Conservation (phyloP, 2,113 vertebrate genomes). For the Rhinogobius similis region DNA sequence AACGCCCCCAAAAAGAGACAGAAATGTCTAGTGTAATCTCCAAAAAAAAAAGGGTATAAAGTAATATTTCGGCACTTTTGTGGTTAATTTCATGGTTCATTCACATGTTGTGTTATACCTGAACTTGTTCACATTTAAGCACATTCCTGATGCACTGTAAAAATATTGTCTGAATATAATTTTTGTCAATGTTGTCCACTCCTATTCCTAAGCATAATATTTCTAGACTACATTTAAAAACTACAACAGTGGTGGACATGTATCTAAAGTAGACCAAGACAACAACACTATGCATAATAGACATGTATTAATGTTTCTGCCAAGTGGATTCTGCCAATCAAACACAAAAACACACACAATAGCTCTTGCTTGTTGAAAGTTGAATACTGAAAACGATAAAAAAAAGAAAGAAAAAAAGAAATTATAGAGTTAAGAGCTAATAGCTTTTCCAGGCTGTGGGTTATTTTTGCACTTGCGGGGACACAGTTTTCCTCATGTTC, state of each 20-base stretch:
- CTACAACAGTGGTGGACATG: not conserved
- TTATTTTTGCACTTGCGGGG: slow-evolving; percentile 62
- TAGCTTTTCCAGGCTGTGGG: slow-evolving; percentile 68
- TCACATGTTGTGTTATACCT: no score
- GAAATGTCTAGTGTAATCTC: no score
- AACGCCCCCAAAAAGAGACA: no score
- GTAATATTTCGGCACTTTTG: no score
- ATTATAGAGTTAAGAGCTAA: slow-evolving; percentile 67
- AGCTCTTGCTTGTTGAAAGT: slow-evolving; percentile 29
- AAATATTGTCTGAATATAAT: no score
- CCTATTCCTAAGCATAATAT: not conserved
- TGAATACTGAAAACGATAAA: slow-evolving; percentile 38
- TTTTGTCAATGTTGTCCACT: no score
- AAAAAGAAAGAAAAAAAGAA: slow-evolving; percentile 53
- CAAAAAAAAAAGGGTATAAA: no score
- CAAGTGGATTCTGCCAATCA: not conserved
- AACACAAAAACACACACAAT: slow-evolving; percentile 17
- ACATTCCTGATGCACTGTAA: no score
- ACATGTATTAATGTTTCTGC: not conserved
- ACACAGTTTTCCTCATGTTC: slow-evolving; percentile 19
- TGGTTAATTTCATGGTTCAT: no score
- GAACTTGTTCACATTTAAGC: no score
- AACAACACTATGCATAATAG: no score
- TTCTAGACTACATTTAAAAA: not conserved
- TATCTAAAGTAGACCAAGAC: not conserved